A percentile compares a stretch with the other conserved stretches of the same genome.
Evolutionary conservation across 2,888 invertebrate species (phyloP).

Genomic region (Drosophila nr. medialis): DNA sequence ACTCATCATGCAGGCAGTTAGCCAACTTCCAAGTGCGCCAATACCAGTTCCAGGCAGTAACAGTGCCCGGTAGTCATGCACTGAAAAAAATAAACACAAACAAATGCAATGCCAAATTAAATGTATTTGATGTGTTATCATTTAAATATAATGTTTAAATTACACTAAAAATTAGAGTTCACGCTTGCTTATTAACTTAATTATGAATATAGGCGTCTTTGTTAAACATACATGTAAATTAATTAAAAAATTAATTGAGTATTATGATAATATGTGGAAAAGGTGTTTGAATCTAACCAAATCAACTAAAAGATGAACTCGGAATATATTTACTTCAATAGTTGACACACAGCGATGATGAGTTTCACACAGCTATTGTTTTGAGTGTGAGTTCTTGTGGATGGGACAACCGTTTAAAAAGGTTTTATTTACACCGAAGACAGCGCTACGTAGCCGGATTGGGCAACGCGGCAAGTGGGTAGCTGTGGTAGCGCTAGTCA

Average conservation of each 20-base stretch:
- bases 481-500: conserved; percentile 9
- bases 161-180: no score
- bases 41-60: conserved; percentile 13
- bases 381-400: conserved; percentile 1
- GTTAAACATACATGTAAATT: neutral
- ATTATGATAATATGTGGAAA: neutral
- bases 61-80: conserved; percentile 53
- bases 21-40: conserved; percentile 32
- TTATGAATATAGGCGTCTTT: no score
- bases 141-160: neutral
- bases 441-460: conserved; percentile 33
- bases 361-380: neutral
- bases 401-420: conserved; percentile 80
- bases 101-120: neutral
- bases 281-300: neutral
- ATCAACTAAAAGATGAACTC: neutral
- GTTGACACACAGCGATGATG: neutral
- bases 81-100: conserved; percentile 4
- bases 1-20: conserved; percentile 52
- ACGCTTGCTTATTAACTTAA: neutral
- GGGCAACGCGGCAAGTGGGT: conserved; percentile 7
- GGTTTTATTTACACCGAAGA: conserved; percentile 79
- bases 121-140: neutral
- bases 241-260: neutral
- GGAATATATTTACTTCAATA: neutral